Base-by-base conservation (phyloP, 2,888 invertebrate species). In the Osmoderma eremita region DNA sequence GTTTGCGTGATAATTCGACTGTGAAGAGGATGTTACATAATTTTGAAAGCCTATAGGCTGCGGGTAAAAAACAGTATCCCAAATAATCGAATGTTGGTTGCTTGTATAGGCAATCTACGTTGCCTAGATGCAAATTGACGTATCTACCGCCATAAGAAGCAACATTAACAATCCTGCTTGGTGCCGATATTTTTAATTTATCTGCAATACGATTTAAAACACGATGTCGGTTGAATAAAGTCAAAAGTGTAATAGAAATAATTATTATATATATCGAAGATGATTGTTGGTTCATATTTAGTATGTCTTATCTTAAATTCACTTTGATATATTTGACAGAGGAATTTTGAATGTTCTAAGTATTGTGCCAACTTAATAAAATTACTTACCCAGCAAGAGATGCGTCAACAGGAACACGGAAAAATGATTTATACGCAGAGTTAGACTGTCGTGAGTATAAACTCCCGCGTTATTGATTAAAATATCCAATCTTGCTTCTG, bases 381-480 rank as follows among this genome's bases (percentile, higher is more conserved):
- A 8, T 2, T 42, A 67, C 72, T 82, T 70, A 70, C 88, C 86
- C 1, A 86, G 76, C 0, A 92, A 78, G 0, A 92, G 83, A 69
- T 88, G 82, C 0, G 91, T 91, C 56, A 92, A 80, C 22, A 92
- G 79, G 76, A 91, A 87, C 48, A 54, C 53, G n/a, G 62, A 41
- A 30, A 67, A 41, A 42, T 67, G 48, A 63, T 67, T 67, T 2
- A 36, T 39, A 18, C 63, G 67, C 54, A 90, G 86, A 54, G 89
- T 88, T 39, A 78, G 78, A 17, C 78, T 78, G 41, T 83, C 78
- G 0, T 81, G 79, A 15, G 82, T 76, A 0, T 84, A 84, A 0
- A 85, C 83, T 0, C 88, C 89, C 0, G 90, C 89, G 74, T 90
- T 90, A 77, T 89, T 88, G 8, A 90, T 83, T 18, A 90, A 79